A percentile compares a stretch with the other conserved stretches of the same genome.
phyloP scores from a whole-genome alignment of 2,113 vertebrate genomes.

The Ellobius talpinus region DNA sequence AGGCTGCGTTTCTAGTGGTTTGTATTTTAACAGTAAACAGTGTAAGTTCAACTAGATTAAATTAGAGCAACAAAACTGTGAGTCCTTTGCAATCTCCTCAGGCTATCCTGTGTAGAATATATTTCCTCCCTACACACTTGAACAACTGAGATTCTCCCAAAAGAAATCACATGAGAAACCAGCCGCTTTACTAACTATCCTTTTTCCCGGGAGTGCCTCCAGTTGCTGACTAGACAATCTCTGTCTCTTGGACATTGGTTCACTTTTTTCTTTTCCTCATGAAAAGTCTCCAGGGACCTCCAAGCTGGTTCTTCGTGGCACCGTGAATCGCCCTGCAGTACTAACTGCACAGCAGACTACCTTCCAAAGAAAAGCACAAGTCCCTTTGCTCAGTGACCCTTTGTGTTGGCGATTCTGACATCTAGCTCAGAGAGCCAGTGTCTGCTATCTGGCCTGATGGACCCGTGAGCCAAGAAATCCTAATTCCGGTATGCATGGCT shows the following conservation, averaged over 20 bases:
- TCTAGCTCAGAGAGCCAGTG: background rate
- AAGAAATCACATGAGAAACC: background rate
- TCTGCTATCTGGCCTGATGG: background rate
- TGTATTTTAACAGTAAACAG: background rate
- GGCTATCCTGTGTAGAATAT: background rate
- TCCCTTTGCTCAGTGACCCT: background rate
- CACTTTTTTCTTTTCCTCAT: background rate
- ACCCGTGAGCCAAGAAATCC: background rate
- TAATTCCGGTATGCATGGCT: background rate
- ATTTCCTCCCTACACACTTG: background rate
- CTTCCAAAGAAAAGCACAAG: background rate
- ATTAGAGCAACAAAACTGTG: background rate
- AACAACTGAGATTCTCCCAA: conserved; percentile 9
- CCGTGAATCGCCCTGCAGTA: background rate
- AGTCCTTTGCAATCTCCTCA: background rate
- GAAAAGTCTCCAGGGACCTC: background rate
- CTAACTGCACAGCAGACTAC: background rate
- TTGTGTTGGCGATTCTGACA: background rate
- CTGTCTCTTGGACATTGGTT: background rate
- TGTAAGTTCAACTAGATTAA: background rate
- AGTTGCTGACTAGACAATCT: background rate
- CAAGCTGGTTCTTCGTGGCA: background rate
- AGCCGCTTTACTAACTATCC: background rate
- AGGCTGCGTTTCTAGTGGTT: background rate
- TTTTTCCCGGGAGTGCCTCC: background rate